These are phyloP conservation scores for Anhinga anhinga DNA, from an alignment of 2,113 vertebrate species.

Conservation along the genomic window DNA sequence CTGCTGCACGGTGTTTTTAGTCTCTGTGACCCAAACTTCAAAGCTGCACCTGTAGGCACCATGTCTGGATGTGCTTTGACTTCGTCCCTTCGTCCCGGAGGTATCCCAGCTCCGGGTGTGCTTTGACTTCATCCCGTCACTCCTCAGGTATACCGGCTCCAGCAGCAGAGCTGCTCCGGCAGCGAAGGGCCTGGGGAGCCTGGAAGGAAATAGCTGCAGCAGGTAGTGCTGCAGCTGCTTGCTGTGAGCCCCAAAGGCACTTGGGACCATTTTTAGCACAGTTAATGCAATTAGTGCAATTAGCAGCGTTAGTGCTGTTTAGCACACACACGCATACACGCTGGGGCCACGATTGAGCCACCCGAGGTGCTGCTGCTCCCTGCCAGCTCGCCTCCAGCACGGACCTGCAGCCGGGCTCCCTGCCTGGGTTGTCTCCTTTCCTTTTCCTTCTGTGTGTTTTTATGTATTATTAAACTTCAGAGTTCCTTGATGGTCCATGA, in stretches of 20 bases:
- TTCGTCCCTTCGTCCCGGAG: not conserved
- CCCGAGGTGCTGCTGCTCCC: not conserved
- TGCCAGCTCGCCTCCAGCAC: not conserved
- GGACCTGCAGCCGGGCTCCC: not conserved
- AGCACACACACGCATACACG: fast-evolving
- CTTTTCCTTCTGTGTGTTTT: not conserved
- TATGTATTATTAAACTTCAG: not conserved
- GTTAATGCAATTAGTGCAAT: not conserved
- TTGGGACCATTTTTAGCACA: no score
- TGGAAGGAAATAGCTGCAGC: not conserved
- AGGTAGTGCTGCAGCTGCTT: not conserved
- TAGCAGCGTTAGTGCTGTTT: not conserved
- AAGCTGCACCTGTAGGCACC: not conserved
- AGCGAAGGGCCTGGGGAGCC: fast-evolving
- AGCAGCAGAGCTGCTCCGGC: not conserved
- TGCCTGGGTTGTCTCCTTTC: not conserved
- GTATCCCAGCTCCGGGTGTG: not conserved
- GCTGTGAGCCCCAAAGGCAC: not conserved
- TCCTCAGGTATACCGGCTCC: not conserved
- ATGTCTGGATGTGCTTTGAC: not conserved
- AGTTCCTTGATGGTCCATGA: not conserved
- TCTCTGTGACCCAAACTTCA: not conserved
- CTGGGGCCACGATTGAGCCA: not conserved
- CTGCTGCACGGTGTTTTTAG: not conserved
- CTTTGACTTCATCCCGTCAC: not conserved